Evolutionary conservation across 2,113 vertebrate species (phyloP), one percentile per base, ranked within the genome.

Genomic region (Sinocyclocheilus maitianheensis): DNA sequence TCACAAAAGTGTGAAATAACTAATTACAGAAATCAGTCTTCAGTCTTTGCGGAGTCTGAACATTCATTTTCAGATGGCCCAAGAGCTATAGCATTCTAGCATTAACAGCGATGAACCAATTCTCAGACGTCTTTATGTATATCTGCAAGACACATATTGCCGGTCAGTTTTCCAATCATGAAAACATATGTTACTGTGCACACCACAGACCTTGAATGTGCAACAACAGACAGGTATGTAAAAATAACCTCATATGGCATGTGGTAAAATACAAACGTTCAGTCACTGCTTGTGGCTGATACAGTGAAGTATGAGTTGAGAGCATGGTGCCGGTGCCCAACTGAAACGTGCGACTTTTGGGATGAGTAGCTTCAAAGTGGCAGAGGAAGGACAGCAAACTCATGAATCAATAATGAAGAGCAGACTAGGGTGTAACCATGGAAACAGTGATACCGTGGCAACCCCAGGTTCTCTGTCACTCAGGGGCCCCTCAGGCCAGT

Each of bases 221-320:
- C 84, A 85, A 85, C 82, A 87, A 67, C 53, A 81, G 89, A 83
- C 84, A 26, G 26, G 26, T 26, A 26, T 69, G 87, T 87, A 87
- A 83, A 90, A 88, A 88, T 85, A 86, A 85, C 79, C 67, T 87
- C 85, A 87, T 83, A 80, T 83, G 87, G 85, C 89, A 90, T 83
- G 85, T 75, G 62, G 85, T 82, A 80, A 85, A 88, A 90, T 87
- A 76, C 79, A 83, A 90, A 85, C 71, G 87, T 89, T 40, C 78
- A 83, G 78, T 71, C 37, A 77, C 62, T 37, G 83, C 83, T 78
- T 75, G 85, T 89, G 85, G 77, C 72, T 82, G 71, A 87, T 85
- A 89, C 74, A 78, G 63, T 85, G 83, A 89, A 75, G 85, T 85
- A 89, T 40, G n/a, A 34, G 80, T 78, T 75, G 63, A 77, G 83